Conservation (phyloP, 2,888 invertebrate species). For the Caenorhabditis sp. region DNA sequence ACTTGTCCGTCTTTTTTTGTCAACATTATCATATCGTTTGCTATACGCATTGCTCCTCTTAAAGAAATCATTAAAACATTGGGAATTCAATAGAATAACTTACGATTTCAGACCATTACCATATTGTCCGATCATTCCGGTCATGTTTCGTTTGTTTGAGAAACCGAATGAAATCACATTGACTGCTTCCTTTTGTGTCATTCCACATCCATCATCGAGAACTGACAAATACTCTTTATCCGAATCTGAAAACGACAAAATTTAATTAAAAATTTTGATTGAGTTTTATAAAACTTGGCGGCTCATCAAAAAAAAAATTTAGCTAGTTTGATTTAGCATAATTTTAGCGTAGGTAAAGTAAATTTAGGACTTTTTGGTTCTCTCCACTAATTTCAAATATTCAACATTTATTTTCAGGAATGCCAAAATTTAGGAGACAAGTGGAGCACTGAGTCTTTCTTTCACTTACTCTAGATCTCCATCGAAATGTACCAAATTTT, state of each 20-base stretch:
- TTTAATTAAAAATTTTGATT: conserved; percentile 19
- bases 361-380: too few relatives aligned
- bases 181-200: conserved; percentile 72
- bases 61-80: conserved; percentile 15
- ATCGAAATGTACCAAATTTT: too few relatives aligned
- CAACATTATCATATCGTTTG: conserved; percentile 74
- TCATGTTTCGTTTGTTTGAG: conserved; percentile 37
- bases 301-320: too few relatives aligned
- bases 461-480: too few relatives aligned
- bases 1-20: conserved; percentile 72
- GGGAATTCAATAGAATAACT: conserved; percentile 54
- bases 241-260: conserved; percentile 21
- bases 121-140: conserved; percentile 74
- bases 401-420: too few relatives aligned
- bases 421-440: too few relatives aligned
- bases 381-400: too few relatives aligned
- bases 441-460: too few relatives aligned
- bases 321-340: too few relatives aligned
- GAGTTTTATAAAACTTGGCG: too few relatives aligned
- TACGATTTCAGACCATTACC: conserved; percentile 75
- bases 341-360: too few relatives aligned
- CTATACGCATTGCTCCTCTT: conserved; percentile 74
- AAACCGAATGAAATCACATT: conserved; percentile 71
- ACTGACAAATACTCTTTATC: conserved; percentile 71
- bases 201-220: conserved; percentile 74